These are phyloP conservation scores for Ypsolopha scabrella DNA, from an alignment of 2,888 invertebrate species.

Conservation along the genomic window DNA sequence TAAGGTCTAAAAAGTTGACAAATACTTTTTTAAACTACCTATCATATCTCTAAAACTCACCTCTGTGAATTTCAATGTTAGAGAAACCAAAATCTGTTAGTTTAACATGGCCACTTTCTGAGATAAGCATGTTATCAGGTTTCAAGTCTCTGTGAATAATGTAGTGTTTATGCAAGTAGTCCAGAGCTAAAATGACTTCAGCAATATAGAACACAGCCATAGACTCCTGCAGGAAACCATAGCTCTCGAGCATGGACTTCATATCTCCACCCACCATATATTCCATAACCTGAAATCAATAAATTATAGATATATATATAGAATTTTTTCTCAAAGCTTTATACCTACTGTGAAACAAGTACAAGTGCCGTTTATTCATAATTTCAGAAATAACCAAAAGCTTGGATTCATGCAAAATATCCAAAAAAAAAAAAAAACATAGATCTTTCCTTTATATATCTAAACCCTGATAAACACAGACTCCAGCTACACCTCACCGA, in stretches of 20 bases:
- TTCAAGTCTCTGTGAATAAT: conserved; percentile 94
- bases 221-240: conserved; percentile 90
- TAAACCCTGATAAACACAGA: too few species aligned
- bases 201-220: conserved; percentile 93
- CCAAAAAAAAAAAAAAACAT: too few species aligned
- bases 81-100: conserved; percentile 97
- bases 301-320: neutral
- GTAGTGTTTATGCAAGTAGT: conserved; percentile 91
- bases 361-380: too few species aligned
- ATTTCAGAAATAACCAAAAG: too few species aligned
- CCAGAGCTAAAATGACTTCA: conserved; percentile 89
- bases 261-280: conserved; percentile 98
- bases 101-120: conserved; percentile 91
- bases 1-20: neutral
- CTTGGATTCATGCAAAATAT: too few species aligned
- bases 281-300: conserved; percentile 83
- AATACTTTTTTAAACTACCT: neutral
- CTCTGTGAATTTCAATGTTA: conserved; percentile 79
- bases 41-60: conserved; percentile 25
- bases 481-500: too few species aligned
- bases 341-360: too few species aligned
- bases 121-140: conserved; percentile 96
- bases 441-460: too few species aligned
- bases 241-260: conserved; percentile 89
- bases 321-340: too few species aligned